These are phyloP conservation scores for Euwallacea similis DNA, from an alignment of 1,140 invertebrate genomes.

Conservation along the genomic window DNA sequence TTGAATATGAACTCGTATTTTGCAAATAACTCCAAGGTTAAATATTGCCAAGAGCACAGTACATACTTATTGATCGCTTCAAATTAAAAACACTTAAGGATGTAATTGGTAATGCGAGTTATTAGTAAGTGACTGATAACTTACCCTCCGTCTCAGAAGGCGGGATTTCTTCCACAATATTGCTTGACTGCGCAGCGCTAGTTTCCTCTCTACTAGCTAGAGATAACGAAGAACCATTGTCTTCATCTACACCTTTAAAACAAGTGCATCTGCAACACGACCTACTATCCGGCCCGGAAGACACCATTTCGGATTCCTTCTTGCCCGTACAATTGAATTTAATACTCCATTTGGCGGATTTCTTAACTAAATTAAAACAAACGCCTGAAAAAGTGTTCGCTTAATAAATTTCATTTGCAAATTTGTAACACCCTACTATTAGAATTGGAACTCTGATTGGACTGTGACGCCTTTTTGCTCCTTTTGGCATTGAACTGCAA, in stretches of 20 bases:
- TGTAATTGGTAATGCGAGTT: too few species aligned
- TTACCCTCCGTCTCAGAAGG: neutral
- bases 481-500: conserved; percentile 46
- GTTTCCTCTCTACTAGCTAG: neutral
- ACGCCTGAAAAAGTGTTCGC: neutral
- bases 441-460: conserved; percentile 4
- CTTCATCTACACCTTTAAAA: conserved; percentile 61
- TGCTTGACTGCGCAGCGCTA: neutral
- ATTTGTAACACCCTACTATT: neutral
- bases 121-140: neutral
- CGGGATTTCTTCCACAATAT: neutral
- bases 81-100: too few species aligned
- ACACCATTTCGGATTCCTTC: conserved; percentile 57
- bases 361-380: conserved; percentile 52
- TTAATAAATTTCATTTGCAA: too few species aligned
- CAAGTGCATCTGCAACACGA: conserved; percentile 65
- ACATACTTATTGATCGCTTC: too few species aligned
- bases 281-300: conserved; percentile 55
- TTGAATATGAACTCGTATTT: too few species aligned
- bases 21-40: too few species aligned
- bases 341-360: conserved; percentile 64
- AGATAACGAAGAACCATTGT: neutral
- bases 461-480: conserved; percentile 39
- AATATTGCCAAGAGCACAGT: too few species aligned
- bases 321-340: conserved; percentile 62